Evolutionary conservation across 2,888 invertebrate genomes (phyloP).

Genomic region (Yponomeuta cagnagella): DNA sequence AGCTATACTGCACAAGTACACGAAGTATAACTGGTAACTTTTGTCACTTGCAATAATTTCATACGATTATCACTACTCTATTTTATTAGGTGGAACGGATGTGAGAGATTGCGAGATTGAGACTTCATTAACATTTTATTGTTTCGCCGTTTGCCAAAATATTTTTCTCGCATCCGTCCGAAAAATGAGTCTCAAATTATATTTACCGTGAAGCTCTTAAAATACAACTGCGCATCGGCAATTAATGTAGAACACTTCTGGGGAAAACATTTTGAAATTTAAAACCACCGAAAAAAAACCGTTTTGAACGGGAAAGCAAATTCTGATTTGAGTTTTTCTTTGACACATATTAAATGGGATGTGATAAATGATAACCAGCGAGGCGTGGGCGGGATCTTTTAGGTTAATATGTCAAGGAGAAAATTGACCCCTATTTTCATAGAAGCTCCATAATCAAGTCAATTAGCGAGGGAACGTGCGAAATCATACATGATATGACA

Average conservation of each 20-base stretch:
- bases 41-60: not conserved
- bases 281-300: too few species aligned
- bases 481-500: not conserved
- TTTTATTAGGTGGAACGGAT: not conserved
- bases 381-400: not conserved
- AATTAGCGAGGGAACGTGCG: not conserved
- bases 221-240: not conserved
- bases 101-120: not conserved
- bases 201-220: not conserved
- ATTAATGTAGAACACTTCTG: not conserved
- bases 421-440: not conserved
- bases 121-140: constrained; percentile 4
- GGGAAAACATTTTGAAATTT: not conserved
- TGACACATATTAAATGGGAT: not conserved
- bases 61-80: not conserved
- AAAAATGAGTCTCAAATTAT: constrained; percentile 1
- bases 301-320: not conserved
- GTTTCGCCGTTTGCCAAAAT: constrained; percentile 15
- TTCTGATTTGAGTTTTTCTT: not conserved
- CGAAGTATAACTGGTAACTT: not conserved
- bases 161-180: not conserved
- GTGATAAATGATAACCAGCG: not conserved
- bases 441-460: not conserved
- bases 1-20: too few species aligned
- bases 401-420: not conserved